These are phyloP conservation scores for Bimastos eiseni DNA, from an alignment of 2,888 invertebrate species.

Conservation along the genomic window DNA sequence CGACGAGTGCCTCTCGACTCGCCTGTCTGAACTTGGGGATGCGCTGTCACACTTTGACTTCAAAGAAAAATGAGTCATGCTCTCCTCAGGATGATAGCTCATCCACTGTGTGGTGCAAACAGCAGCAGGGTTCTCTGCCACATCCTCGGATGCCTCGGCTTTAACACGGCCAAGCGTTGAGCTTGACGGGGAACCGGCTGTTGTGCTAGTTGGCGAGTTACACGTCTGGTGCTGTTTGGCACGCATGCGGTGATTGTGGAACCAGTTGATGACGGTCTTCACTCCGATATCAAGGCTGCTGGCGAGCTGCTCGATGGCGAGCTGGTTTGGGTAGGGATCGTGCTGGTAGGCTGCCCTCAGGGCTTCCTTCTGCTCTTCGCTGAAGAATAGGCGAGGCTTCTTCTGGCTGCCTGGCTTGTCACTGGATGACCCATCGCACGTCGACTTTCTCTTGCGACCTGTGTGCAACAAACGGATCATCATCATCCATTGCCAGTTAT, in stretches of 20 bases:
- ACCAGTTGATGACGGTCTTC: constrained; percentile 98
- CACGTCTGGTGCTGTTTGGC: constrained; percentile 68
- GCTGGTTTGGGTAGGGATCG: constrained; percentile 95
- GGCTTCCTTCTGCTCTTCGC: constrained; percentile 96
- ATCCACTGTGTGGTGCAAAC: neutral
- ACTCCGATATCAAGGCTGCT: constrained; percentile 85
- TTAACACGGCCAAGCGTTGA: neutral
- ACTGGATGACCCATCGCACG: neutral
- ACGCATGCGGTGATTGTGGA: constrained; percentile 98
- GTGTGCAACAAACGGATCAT: neutral
- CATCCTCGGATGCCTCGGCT: neutral
- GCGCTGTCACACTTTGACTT: constrained; percentile 14
- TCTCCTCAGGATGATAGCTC: neutral
- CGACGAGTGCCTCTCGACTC: neutral
- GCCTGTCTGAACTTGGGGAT: neutral
- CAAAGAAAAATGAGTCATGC: neutral
- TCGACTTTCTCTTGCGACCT: constrained; percentile 18
- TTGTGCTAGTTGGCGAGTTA: constrained; percentile 6
- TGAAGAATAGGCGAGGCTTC: constrained; percentile 88
- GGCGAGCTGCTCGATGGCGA: constrained; percentile 92
- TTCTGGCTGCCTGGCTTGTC: constrained; percentile 48
- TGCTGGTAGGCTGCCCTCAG: constrained; percentile 88
- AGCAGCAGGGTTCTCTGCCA: neutral
- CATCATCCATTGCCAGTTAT: too few species aligned
- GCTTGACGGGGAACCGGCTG: constrained; percentile 8